Evolutionary conservation across 2,113 vertebrate genomes (phyloP).

Genomic region (Scomber colias): DNA sequence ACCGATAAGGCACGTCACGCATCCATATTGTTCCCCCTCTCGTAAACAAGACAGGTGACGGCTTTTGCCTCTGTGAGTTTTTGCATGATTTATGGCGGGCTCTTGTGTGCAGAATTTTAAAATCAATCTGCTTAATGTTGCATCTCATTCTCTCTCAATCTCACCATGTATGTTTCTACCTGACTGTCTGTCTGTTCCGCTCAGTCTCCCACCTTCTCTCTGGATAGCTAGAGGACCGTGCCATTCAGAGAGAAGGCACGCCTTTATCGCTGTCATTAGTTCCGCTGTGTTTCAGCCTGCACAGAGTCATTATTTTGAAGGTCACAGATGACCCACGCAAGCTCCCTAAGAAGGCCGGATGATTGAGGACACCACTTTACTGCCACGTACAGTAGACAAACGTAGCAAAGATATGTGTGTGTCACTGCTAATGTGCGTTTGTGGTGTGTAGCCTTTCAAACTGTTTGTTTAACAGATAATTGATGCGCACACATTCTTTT

Average conservation of each 20-base stretch:
- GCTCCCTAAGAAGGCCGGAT: slow-evolving; percentile 18
- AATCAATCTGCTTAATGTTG: slow-evolving; percentile 85
- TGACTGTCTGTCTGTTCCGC: slow-evolving; percentile 17
- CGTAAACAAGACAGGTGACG: slow-evolving; percentile 81
- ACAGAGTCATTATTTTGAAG: slow-evolving; percentile 69
- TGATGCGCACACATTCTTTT: background rate
- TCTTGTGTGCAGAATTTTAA: slow-evolving; percentile 75
- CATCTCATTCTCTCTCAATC: slow-evolving; percentile 69
- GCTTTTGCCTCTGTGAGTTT: slow-evolving; percentile 62
- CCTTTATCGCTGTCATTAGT: slow-evolving; percentile 78
- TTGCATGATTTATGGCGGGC: slow-evolving; percentile 72
- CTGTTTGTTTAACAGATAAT: slow-evolving; percentile 32
- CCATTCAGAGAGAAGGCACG: slow-evolving; percentile 63
- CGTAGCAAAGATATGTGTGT: background rate
- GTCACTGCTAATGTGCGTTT: background rate
- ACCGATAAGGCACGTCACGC: slow-evolving; percentile 57
- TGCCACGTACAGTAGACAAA: slow-evolving; percentile 4
- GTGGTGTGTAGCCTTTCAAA: background rate
- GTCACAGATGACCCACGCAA: slow-evolving; percentile 67
- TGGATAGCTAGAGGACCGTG: slow-evolving; percentile 43
- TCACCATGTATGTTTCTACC: slow-evolving; percentile 39
- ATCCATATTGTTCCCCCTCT: slow-evolving; percentile 75
- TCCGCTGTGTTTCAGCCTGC: slow-evolving; percentile 65
- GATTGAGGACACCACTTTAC: slow-evolving; percentile 48
- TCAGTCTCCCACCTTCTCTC: slow-evolving; percentile 11